Evolutionary conservation across 30 jellyfish, hydroid and myxozoan species (phyloP).

Genomic region (Turritopsis rubra): DNA sequence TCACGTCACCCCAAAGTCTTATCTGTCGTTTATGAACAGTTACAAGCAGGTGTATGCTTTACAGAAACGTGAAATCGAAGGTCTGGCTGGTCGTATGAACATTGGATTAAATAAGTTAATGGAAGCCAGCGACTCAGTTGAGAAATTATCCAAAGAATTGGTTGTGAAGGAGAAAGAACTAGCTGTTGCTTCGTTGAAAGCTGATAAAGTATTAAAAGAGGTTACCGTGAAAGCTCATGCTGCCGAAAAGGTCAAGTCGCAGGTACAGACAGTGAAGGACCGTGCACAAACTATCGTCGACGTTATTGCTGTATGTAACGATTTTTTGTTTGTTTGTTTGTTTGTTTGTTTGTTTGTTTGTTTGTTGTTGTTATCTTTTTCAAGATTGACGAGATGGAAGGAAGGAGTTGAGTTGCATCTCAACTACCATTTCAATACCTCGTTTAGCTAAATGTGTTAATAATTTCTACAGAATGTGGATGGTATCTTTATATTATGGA

Average conservation of each 20-base stretch:
- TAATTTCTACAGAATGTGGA: no score
- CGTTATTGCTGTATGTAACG: conserved; percentile 72
- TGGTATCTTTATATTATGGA: no score
- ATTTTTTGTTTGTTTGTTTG: no score
- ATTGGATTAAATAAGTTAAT: conserved; percentile 68
- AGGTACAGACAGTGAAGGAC: conserved; percentile 74
- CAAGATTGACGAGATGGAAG: no score
- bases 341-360: no score
- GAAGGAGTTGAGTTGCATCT: no score
- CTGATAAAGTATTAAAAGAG: conserved; percentile 80
- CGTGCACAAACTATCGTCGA: conserved; percentile 82
- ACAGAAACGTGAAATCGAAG: conserved; percentile 56
- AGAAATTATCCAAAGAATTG: conserved; percentile 65
- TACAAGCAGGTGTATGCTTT: conserved; percentile 56
- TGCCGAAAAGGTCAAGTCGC: conserved; percentile 87
- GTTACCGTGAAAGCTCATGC: conserved; percentile 88
- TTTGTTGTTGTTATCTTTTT: no score
- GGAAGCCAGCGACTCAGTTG: conserved; percentile 83
- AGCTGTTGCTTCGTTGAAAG: conserved; percentile 79
- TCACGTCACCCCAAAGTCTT: conserved; percentile 88
- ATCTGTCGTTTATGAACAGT: conserved; percentile 68
- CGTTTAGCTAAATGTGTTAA: no score
- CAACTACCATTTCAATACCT: no score
- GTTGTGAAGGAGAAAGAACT: conserved; percentile 80
- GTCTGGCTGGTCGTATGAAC: conserved; percentile 67